phyloP scores from a whole-genome alignment of 2,888 invertebrate species.

The Pachliopta kotzebuea region DNA sequence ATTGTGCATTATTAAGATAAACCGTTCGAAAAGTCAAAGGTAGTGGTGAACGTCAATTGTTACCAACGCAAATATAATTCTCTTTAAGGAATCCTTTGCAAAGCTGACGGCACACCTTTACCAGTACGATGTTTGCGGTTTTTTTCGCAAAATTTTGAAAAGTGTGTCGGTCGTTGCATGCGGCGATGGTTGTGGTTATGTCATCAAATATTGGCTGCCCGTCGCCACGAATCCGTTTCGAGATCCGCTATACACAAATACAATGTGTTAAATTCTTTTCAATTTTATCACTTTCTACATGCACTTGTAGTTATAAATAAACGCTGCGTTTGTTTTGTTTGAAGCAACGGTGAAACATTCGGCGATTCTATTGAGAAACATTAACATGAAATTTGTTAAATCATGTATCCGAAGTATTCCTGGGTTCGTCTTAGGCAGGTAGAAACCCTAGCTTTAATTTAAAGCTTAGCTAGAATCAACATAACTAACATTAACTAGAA shows the following conservation, averaged over 20 bases:
- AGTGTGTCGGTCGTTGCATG: slow-evolving; percentile 48
- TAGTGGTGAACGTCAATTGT: no score
- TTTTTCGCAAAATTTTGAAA: slow-evolving; percentile 49
- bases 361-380: no score
- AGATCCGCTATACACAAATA: slow-evolving; percentile 53
- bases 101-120: slow-evolving; percentile 16
- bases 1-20: background rate
- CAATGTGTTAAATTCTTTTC: slow-evolving; percentile 46
- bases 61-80: no score
- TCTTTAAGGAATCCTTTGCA: slow-evolving; percentile 14
- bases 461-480: no score
- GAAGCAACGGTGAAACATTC: slow-evolving; percentile 4
- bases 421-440: no score
- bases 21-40: slow-evolving; percentile 5
- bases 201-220: slow-evolving; percentile 41
- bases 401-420: no score
- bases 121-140: slow-evolving; percentile 47
- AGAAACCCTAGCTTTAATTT: no score
- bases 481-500: no score
- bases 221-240: slow-evolving; percentile 39
- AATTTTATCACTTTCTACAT: slow-evolving; percentile 37
- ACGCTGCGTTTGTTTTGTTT: slow-evolving; percentile 16
- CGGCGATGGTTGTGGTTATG: slow-evolving; percentile 56
- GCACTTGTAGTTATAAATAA: slow-evolving; percentile 17
- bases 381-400: no score